Evolutionary conservation across 35 echinoderm and acorn worm species (phyloP).

Genomic region (Heliocidaris erythrogramma): DNA sequence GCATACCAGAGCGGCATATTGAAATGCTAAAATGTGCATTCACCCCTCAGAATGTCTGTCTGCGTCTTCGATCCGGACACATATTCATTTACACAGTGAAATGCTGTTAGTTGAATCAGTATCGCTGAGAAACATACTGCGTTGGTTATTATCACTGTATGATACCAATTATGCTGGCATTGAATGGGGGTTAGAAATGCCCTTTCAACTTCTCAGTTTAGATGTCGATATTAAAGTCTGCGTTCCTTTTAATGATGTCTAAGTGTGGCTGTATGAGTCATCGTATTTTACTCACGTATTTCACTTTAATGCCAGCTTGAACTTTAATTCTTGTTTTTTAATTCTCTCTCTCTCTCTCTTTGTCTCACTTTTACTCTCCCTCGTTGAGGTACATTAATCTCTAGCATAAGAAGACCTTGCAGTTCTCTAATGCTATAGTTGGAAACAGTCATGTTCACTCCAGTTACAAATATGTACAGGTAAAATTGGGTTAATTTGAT

Average conservation of each 20-base stretch:
- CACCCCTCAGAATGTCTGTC: neutral
- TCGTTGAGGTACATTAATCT: neutral
- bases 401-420: neutral
- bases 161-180: neutral
- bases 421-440: neutral
- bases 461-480: neutral
- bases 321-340: neutral
- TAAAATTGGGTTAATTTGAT: neutral
- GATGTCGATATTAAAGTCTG: slow-evolving; percentile 2
- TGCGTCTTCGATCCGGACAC: neutral
- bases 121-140: neutral
- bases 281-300: neutral
- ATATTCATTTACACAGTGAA: neutral
- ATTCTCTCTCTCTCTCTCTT: neutral
- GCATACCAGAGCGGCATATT: neutral
- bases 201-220: neutral
- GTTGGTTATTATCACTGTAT: neutral
- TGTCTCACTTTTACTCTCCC: neutral
- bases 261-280: neutral
- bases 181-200: neutral
- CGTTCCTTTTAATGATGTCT: neutral
- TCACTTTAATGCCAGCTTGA: neutral
- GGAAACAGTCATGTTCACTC: neutral
- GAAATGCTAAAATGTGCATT: neutral
- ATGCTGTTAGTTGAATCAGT: neutral